Evolutionary conservation across 1,140 invertebrate species (phyloP), one percentile per base, ranked within the genome.

Genomic region (Camponotus floridanus): DNA sequence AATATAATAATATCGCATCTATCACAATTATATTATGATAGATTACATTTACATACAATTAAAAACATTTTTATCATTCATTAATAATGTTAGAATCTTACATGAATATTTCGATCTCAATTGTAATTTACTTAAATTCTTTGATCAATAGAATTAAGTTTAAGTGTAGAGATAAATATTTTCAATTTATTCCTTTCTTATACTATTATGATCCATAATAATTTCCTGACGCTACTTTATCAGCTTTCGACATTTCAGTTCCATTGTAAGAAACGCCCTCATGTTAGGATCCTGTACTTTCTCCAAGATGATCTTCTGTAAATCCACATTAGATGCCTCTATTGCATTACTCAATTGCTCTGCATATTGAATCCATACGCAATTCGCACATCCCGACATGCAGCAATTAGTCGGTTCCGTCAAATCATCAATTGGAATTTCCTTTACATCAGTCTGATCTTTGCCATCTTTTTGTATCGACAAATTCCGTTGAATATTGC

Each of bases 321-420:
- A 96, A 87, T 96, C 96, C 68, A 97, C 96, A 7, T 96, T 96
- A 21, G 96, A 97, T 95, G 74, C 96, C 36, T 87, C 94, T 89
- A 98, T 97, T 68, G 97, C 96, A 64, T 96, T 95, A 18, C 96
- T 96, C 21, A 99, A 88, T 83, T 97, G 96, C 91, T 99, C 97
- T 0, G 98, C 98, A 95, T 99, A 99, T 48, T 97, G 96, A 61
- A 99, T 97, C 97, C 98, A 99, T 18, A 99, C 98, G 94, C 99
- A 99, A 93, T 99, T 99, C 1, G 97, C 95, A 95, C 99, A 99
- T 0, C 98, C 98, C 4, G 98, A 98, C 97, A 98, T 98, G 90
- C 99, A 99, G 94, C 99, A 99, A 51, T 96, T 97, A 2, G 97
- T 98, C 1, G 98, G 98, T 87, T 96, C 96, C 74, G 96, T 95